These are phyloP conservation scores for Hetaerina americana DNA, from an alignment of 1,140 invertebrate genomes.

Conservation along the genomic window DNA sequence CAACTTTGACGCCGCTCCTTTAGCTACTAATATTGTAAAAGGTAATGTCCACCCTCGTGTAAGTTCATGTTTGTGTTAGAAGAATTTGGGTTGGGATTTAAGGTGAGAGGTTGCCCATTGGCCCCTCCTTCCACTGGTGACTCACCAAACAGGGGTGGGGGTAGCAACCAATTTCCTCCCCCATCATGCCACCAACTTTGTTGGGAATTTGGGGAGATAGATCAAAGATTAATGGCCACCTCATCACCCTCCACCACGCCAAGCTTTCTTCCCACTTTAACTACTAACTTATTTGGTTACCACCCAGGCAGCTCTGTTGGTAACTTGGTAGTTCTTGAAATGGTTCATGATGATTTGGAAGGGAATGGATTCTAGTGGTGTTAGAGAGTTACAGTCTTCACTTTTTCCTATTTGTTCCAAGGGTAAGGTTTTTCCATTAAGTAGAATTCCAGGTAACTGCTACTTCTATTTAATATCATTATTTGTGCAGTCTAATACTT, in stretches of 20 bases:
- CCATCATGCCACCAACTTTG: too few species aligned
- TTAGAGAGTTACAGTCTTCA: constrained; percentile 17
- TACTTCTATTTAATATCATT: too few species aligned
- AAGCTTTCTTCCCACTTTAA: too few species aligned
- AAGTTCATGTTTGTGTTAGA: background rate
- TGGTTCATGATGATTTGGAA: background rate
- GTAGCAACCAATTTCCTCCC: background rate
- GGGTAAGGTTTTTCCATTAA: constrained; percentile 12
- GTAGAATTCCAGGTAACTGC: too few species aligned
- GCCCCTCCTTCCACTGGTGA: background rate
- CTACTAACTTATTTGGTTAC: too few species aligned
- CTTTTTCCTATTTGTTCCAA: constrained; percentile 18
- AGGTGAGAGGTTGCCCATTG: background rate
- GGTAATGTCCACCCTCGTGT: background rate
- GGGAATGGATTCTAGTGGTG: background rate
- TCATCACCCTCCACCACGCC: background rate
- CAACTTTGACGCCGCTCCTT: background rate
- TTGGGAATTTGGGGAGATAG: background rate
- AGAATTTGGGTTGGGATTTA: background rate
- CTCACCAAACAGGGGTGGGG: background rate
- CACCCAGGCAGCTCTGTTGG: too few species aligned
- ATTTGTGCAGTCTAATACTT: too few species aligned
- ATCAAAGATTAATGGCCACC: background rate
- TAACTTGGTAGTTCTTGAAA: background rate
- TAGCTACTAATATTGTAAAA: background rate